Evolutionary conservation across 2,888 invertebrate genomes (phyloP).

Genomic region (Pollenia amentaria): DNA sequence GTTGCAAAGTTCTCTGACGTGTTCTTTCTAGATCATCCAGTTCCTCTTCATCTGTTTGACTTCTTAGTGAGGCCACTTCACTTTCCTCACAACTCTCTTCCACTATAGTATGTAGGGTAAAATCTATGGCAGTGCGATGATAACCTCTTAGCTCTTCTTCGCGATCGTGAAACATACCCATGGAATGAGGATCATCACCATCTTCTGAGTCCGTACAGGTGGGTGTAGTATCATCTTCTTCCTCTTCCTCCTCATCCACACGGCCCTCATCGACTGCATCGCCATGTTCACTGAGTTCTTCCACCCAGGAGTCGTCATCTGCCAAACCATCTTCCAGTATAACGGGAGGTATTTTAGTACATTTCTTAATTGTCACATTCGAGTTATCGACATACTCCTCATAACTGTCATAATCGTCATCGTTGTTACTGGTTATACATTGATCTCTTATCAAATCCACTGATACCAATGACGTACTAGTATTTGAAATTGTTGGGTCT

Average conservation of each 20-base stretch:
- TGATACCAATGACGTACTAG: conserved; percentile 49
- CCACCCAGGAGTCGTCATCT: conserved; percentile 96
- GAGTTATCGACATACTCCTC: conserved; percentile 50
- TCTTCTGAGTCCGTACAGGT: conserved; percentile 82
- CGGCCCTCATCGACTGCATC: conserved; percentile 85
- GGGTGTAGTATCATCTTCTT: conserved; percentile 86
- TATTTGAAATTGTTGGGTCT: conserved; percentile 40
- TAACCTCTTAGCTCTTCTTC: conserved; percentile 94
- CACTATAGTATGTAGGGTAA: conserved; percentile 95
- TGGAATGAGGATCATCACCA: conserved; percentile 80
- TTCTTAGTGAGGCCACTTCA: conserved; percentile 88
- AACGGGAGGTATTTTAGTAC: conserved; percentile 72
- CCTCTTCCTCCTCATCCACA: conserved; percentile 45
- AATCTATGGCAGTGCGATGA: conserved; percentile 92
- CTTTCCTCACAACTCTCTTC: conserved; percentile 98
- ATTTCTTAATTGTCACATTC: conserved; percentile 41
- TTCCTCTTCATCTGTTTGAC: conserved; percentile 77
- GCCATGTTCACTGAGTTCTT: conserved; percentile 93
- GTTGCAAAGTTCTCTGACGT: conserved; percentile 82
- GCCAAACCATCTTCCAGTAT: conserved; percentile 94
- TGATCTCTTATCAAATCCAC: conserved; percentile 78
- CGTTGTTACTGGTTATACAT: conserved; percentile 59
- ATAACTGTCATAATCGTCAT: conserved; percentile 66
- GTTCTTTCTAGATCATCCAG: conserved; percentile 82
- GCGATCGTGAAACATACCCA: conserved; percentile 87